Evolutionary conservation across 2,888 invertebrate species (phyloP).

Genomic region (Elaeidobius kamerunicus): DNA sequence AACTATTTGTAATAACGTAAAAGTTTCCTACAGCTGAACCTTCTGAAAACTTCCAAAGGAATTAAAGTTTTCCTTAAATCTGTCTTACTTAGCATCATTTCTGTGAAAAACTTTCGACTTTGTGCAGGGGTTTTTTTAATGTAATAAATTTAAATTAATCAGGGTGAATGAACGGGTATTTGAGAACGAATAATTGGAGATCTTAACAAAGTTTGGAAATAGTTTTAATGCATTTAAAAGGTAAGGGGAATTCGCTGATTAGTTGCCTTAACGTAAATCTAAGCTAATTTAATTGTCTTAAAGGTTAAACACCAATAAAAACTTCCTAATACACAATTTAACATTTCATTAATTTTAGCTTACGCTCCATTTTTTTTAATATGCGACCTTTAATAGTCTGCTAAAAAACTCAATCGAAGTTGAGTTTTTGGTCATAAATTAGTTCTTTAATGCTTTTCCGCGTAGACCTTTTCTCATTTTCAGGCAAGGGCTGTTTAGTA

Average conservation of each 20-base stretch:
- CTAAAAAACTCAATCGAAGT: too few relatives aligned
- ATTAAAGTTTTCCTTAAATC: constrained; percentile 15
- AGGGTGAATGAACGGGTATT: constrained; percentile 2
- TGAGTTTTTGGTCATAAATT: too few relatives aligned
- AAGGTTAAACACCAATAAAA: too few relatives aligned
- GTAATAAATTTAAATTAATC: constrained; percentile 14
- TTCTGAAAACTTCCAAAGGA: constrained; percentile 5
- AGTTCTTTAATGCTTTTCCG: too few relatives aligned
- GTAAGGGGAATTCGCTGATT: too few relatives aligned
- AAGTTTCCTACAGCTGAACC: constrained; percentile 2
- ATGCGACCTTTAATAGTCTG: too few relatives aligned
- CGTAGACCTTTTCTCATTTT: constrained; percentile 20
- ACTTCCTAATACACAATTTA: too few relatives aligned
- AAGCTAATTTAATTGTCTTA: too few relatives aligned
- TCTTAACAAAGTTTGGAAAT: constrained; percentile 2
- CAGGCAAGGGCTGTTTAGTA: constrained; percentile 24
- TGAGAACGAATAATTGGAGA: constrained; percentile 3
- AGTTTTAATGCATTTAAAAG: background rate
- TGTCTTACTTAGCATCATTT: constrained; percentile 16
- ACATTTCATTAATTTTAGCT: too few relatives aligned
- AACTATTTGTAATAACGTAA: constrained; percentile 11
- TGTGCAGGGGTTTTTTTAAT: constrained; percentile 9
- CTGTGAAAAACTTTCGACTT: constrained; percentile 10
- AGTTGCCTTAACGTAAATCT: background rate
- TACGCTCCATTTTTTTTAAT: too few relatives aligned